These are phyloP conservation scores for Catotricha subobsoleta DNA, from an alignment of 2,888 invertebrate genomes.

Conservation along the genomic window DNA sequence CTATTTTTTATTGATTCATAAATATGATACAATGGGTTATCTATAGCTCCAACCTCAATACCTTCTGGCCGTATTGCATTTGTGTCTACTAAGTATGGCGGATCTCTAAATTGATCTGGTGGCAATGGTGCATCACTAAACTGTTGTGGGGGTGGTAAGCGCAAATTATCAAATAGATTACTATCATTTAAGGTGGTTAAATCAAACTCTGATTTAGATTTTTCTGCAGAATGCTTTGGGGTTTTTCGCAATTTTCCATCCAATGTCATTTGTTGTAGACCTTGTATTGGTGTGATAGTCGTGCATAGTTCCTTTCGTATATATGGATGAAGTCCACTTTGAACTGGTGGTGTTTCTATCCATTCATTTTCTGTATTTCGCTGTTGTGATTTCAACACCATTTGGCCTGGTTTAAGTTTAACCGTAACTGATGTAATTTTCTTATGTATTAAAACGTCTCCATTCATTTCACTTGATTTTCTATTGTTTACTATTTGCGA, in stretches of 20 bases:
- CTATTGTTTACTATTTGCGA: too few species aligned
- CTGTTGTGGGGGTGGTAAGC: constrained; percentile 64
- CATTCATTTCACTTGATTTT: constrained; percentile 9
- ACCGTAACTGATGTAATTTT: constrained; percentile 24
- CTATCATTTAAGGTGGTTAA: constrained; percentile 36
- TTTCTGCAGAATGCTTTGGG: constrained; percentile 21
- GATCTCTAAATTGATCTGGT: constrained; percentile 50
- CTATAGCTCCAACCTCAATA: constrained; percentile 28
- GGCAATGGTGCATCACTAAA: constrained; percentile 66
- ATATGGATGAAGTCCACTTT: constrained; percentile 31
- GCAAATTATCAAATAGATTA: constrained; percentile 51
- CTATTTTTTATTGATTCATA: constrained; percentile 43
- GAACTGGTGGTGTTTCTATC: constrained; percentile 13
- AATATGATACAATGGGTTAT: constrained; percentile 64
- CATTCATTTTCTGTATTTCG: constrained; percentile 14
- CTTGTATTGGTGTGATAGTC: constrained; percentile 22
- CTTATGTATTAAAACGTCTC: constrained; percentile 19
- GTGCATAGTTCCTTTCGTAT: constrained; percentile 34
- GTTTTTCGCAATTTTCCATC: constrained; percentile 32
- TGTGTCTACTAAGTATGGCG: constrained; percentile 22
- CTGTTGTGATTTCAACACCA: constrained; percentile 13
- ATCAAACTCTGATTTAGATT: constrained; percentile 42
- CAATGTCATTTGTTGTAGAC: constrained; percentile 30
- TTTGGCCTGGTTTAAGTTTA: constrained; percentile 13
- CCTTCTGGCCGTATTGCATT: too few species aligned